Base-by-base conservation (phyloP, 2,113 vertebrate genomes). In the Heloderma charlesbogerti region DNA sequence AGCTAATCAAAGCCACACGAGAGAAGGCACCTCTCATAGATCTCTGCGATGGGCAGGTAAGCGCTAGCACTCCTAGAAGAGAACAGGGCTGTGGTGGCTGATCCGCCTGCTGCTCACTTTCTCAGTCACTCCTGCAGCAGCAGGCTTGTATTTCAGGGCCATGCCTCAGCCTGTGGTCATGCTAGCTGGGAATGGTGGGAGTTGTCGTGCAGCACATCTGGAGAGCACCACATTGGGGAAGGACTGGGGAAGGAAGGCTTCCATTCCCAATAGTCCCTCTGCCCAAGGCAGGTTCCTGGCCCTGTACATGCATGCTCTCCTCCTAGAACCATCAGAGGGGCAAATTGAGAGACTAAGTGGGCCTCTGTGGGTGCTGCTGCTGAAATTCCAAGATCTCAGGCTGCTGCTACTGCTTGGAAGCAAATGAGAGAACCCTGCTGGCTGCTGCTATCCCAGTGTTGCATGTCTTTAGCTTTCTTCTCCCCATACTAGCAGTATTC, bases 11-110 rank as follows among this genome's bases (percentile, higher is more conserved):
- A 92, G 98, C 98, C 25, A 97, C 97, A 25, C 97, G 98, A 6
- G 98, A 99, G 90, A 97, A 97, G 51, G 97, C 97, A 2, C 97
- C 98, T 60, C 97, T 99, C 94, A 95, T 99, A 90, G 98, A 99
- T 95, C 98, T 99, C 96, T 99, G 98, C 48, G 98, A 99, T 93
- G 98, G 98, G 22, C 98, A 99, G 98, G 98, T 99, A 96, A 2
- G 94, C 6, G 27, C 25, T 29, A 1, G 67, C 22, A 4, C 13
- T 45, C 31, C 43, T 10, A 18, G 22, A 86, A 69, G 18, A 13
- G 63, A 48, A 27, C 5, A 10, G 54, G 67, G 2, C 15, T 2
- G 5, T 4, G 20, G 86, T 2, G 40, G 27, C 60, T 27, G 67
- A 20, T 74, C 20, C 66, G 7, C 34, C 48, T 51, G 60, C 57